Base-by-base conservation (phyloP, 2,113 vertebrate genomes). In the Barnardius zonarius region DNA sequence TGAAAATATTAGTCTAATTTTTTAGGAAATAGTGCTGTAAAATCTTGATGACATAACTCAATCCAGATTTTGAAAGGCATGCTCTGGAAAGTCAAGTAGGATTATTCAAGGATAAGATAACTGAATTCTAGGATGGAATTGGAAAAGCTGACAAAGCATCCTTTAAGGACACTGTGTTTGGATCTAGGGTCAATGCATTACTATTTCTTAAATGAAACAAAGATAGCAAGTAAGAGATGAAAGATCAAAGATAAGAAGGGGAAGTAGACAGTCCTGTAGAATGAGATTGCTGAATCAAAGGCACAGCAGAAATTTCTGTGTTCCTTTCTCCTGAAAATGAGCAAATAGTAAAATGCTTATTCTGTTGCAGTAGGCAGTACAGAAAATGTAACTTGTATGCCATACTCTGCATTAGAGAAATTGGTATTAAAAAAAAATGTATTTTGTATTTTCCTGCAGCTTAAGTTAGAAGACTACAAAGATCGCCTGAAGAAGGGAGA, bases 381-480 rank as follows among this genome's bases (percentile, higher is more conserved):
- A 2, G 37, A 25, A 52, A 43, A 37, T 24, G 31, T 61, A 52
- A 43, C 5, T 76, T 88, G 5, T 5, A 6, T 73, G 33, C 3
- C 4, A 7, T 66, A 48, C 0, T 49, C 20, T 23, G 28, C 4
- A 4, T 33, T 18, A 72, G 41, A 46, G 5, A 67, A 80, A 72
- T 69, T 6, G 59, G 28, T 55, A 13, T 43, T 41, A 43, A 74
- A 77, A 74, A 77, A 67, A 52, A 16, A 19, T 6, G 14, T 62
- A 17, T 17, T 84, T 75, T 61, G 17, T 4, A 13, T 94, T 84
- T 94, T 84, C 31, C 68, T 67, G 12, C 96, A 99, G 99, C 95
- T 99, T 33, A 99, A 98, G 94, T 96, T 99, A 61, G 98, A 99
- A 82, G 98, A 98, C 77, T 99, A 99, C 90, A 98, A 94, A 95